Base-by-base conservation (phyloP, 1,140 invertebrate genomes). In the Linepithema humile region DNA sequence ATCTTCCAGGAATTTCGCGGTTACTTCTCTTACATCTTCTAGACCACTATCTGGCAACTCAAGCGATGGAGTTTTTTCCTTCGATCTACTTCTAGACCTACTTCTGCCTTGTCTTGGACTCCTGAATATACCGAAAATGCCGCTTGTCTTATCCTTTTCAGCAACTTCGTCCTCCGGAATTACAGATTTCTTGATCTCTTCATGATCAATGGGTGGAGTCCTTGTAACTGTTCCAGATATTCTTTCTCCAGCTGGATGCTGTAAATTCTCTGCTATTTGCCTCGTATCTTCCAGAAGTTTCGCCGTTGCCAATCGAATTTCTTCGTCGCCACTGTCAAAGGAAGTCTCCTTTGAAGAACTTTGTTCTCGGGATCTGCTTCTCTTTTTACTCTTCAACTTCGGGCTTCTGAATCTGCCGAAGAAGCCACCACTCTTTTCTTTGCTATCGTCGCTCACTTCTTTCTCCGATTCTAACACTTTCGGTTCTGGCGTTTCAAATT, bases 321-420 rank as follows among this genome's bases (percentile, higher is more conserved):
- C 91, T 59, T 94, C 93, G 55, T 94, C 93, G 0, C 90, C 91
- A 45, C 93, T 94, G 5, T 94, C 93, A 38, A 92, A 93, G 0
- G 93, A 94, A 0, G 88, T 59, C 0, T 93, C 92, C 9, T 88
- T 89, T 0, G 89, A 90, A 9, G 89, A 73, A 32, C 80, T 86
- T 43, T 92, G 92, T 70, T 93, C 91, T 67, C 89, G 91, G 0
- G 92, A 92, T 38, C 89, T 91, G 35, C 89, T 92, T 69, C 90
- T 89, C 53, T 85, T 87, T 64, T 93, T 94, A 0, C 70, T 67
- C 50, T 91, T 93, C 1, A 86, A 77, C 65, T 93, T 94, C 0
- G 93, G 92, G 77, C 93, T 94, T 82, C 90, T 91, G 43, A 94
- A 94, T 62, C 92, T 94, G 3, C 91, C 86, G 40, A 94, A 93